Base-by-base conservation (phyloP, 2,888 invertebrate genomes). In the Bellardia bayeri region DNA sequence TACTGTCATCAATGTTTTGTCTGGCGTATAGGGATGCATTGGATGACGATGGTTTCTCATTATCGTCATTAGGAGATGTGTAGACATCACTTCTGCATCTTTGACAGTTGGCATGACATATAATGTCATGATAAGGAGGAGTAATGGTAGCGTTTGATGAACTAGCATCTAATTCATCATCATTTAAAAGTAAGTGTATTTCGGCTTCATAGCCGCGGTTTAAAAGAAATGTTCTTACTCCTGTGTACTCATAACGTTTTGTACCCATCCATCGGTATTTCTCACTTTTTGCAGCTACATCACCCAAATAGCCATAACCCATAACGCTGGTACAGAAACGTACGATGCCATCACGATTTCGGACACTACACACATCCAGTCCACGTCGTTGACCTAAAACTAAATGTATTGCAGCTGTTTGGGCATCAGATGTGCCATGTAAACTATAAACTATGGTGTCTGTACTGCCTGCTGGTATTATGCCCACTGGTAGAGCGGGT, bases 251-350 rank as follows among this genome's bases (percentile, higher is more conserved):
- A 91, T 98, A 98, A 89, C 98, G 94, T 89, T 95, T 95, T 16
- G 98, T 97, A 56, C 98, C 98, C 96, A 98, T 96, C 96, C 97
- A 97, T 64, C 98, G 94, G 90, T 96, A 96, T 86, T 95, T 95
- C 90, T 98, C 97, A 91, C 97, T 97, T 90, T 97, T 96, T 85
- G 95, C 94, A 30, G 97, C 95, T 54, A 97, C 96, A 93, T 98
- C 97, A 3, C 98, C 98, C 90, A 98, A 95, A 94, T 97, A 98
- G 1, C 98, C 98, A 92, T 98, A 98, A 86, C 97, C 97, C 87
- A 97, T 94, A 68, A 97, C 95, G 89, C 97, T 97, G 16, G 97
- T 96, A 91, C 96, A 97, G 89, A 97, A 95, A 79, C 96, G 94
- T 66, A 96, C 92, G 63, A 95, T 92, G 56, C 94, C 94, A 78